A percentile compares a stretch with the other conserved stretches of the same genome.
Evolutionary conservation across 2,797 vertebrate species (phyloP).

Genomic region (Melopsittacus undulatus): DNA sequence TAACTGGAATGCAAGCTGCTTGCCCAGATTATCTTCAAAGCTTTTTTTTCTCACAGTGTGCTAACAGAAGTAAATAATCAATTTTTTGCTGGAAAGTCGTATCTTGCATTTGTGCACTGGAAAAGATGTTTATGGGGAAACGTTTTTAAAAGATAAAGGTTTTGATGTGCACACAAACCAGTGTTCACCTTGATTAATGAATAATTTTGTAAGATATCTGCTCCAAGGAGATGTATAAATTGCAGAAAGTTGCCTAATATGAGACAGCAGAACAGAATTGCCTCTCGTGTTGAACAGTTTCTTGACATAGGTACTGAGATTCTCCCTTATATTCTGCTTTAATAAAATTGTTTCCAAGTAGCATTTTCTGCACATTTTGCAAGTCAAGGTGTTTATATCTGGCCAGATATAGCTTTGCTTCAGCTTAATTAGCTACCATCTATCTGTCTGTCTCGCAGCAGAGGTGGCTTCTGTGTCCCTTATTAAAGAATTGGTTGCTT

Average conservation of each 20-base stretch:
- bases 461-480: background rate
- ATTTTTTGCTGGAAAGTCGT: background rate
- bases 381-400: background rate
- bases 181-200: background rate
- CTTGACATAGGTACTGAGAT: background rate
- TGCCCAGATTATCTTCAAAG: background rate
- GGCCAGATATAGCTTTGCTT: background rate
- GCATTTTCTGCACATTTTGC: background rate
- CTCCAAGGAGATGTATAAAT: background rate
- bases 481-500: background rate
- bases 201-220: background rate
- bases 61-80: background rate
- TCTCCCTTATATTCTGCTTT: background rate
- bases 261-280: background rate
- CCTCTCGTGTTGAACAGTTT: background rate
- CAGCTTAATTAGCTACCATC: background rate
- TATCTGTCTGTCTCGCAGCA: background rate
- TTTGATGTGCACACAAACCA: background rate
- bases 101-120: background rate
- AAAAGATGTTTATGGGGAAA: background rate
- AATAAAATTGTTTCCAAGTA: background rate
- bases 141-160: background rate
- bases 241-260: background rate
- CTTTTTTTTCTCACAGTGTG: background rate
- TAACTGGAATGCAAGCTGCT: background rate